phyloP scores from a whole-genome alignment of 2,797 vertebrate species.

The Champsocephalus esox region DNA sequence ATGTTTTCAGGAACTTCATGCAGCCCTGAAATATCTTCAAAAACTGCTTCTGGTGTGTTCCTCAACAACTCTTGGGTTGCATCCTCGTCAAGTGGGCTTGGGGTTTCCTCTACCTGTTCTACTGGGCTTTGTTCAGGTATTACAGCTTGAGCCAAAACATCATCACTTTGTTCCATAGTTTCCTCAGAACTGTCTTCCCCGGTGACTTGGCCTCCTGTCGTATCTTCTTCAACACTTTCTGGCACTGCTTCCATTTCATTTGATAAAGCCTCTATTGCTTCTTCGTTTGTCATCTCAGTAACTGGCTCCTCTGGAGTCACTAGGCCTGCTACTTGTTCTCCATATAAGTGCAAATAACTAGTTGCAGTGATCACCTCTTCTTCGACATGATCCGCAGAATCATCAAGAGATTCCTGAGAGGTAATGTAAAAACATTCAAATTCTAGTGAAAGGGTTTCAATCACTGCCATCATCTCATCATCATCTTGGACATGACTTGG shows the following conservation, averaged over 20 bases:
- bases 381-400: not conserved
- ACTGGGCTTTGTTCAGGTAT: not conserved
- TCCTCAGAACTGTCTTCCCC: too few species aligned
- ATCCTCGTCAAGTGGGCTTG: not conserved
- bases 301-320: not conserved
- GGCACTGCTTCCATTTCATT: not conserved
- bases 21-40: not conserved
- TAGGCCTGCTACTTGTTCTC: not conserved
- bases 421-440: not conserved
- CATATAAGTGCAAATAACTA: constrained; percentile 12
- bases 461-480: constrained; percentile 6
- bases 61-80: not conserved
- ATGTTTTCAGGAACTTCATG: not conserved
- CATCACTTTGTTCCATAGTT: not conserved
- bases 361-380: constrained; percentile 21
- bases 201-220: not conserved
- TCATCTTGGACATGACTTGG: not conserved
- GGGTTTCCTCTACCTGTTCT: not conserved
- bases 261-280: constrained; percentile 17
- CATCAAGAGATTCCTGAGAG: not conserved
- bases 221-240: constrained; percentile 2
- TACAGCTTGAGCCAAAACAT: not conserved
- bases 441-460: constrained; percentile 22
- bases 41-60: not conserved
- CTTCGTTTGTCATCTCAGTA: constrained; percentile 18